Evolutionary conservation across 2,113 vertebrate species (phyloP).

Genomic region (Lichenostomus cassidix): DNA sequence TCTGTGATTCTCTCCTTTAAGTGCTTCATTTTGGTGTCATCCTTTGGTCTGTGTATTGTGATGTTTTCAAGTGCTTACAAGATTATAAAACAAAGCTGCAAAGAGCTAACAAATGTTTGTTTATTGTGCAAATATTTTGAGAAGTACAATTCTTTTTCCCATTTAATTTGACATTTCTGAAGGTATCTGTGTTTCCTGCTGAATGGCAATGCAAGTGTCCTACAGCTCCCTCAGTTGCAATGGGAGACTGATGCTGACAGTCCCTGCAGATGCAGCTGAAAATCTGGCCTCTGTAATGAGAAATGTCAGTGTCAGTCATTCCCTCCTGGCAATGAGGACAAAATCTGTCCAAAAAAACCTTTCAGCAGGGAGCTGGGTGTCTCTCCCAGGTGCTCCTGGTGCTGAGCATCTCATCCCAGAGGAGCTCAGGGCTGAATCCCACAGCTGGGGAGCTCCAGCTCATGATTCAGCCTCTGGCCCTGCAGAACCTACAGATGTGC

Average conservation of each 20-base stretch:
- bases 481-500: neutral
- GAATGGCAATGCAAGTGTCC: fast-evolving
- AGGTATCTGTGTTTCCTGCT: neutral
- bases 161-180: neutral
- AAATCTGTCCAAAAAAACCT: neutral
- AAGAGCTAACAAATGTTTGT: neutral
- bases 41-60: neutral
- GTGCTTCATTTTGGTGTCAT: neutral
- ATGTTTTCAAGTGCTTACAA: neutral
- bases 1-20: neutral
- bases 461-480: slow-evolving; percentile 2
- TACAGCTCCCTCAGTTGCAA: fast-evolving
- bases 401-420: neutral
- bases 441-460: neutral
- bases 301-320: neutral
- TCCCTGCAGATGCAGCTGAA: neutral
- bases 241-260: neutral
- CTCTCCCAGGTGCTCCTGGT: neutral
- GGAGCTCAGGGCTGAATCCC: neutral
- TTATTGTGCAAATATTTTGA: neutral
- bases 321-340: neutral
- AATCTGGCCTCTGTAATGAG: neutral
- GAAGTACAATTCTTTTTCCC: fast-evolving
- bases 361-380: neutral
- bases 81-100: neutral